Evolutionary conservation across 2,888 invertebrate species (phyloP), one percentile per base, ranked within the genome.

Genomic region (Napeogenes inachia): DNA sequence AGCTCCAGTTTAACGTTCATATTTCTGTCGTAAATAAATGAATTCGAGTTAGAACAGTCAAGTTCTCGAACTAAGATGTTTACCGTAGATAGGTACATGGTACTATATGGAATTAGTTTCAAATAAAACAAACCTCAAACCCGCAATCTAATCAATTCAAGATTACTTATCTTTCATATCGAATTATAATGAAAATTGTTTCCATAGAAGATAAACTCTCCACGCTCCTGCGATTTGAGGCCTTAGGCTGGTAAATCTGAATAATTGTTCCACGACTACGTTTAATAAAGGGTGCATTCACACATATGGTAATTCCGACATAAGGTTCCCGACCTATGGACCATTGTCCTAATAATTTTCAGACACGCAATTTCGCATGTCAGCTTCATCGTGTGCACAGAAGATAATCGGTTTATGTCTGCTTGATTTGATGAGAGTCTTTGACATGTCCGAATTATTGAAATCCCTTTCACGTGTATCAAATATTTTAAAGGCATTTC

Each of bases 361-460:
- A 62, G 62, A 65, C 84, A 84, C 80, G 84, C 82, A 73, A 81
- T 69, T 76, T 81, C 65, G 78, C 80, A 78, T 81, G 77, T 71
- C 64, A 59, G 59, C 64, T 65, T 67, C 63, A 69, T 72, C 74
- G 71, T 71, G 71, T 70, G 71, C 73, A 71, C 80, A 76, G 79
- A 69, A 63, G 67, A 68, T 79, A 78, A 80, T 80, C 70, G 73
- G 71, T 71, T 79, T 70, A 80, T 72, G 74, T 73, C 75, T 75
- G 73, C 75, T 70, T 75, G 73, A 79, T 73, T 74, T 73, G 63
- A 71, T 70, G 58, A 70, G 73, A 74, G 73, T 78, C 76, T 73
- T 67, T 70, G 64, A 65, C 61, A 57, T 58, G 54, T 59, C 55
- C 57, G 50, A 64, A 59, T 72, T 70, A 70, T 66, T 57, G 64